These are phyloP conservation scores for Alauda arvensis DNA, from an alignment of 2,797 vertebrate species.

Conservation along the genomic window DNA sequence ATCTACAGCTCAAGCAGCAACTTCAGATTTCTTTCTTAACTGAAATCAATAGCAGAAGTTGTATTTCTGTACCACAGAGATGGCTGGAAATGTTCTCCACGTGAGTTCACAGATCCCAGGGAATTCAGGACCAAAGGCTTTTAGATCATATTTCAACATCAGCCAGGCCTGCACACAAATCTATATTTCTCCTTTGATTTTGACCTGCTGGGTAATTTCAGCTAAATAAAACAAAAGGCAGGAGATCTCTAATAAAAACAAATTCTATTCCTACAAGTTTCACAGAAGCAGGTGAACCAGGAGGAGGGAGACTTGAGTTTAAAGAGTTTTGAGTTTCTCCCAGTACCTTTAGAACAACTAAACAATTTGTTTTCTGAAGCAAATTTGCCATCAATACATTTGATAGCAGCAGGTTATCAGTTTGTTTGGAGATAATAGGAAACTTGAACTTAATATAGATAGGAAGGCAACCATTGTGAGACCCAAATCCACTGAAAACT, in stretches of 20 bases:
- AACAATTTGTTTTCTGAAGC: background rate
- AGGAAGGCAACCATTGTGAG: background rate
- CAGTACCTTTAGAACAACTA: background rate
- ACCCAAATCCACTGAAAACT: background rate
- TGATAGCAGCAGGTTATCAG: background rate
- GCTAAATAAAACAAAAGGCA: background rate
- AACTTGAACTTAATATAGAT: background rate
- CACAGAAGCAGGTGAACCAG: background rate
- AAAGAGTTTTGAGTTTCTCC: background rate
- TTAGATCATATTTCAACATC: background rate
- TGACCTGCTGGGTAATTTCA: background rate
- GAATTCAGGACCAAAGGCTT: background rate
- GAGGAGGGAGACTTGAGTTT: background rate
- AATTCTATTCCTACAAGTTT: background rate
- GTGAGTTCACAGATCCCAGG: background rate
- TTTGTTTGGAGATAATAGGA: background rate
- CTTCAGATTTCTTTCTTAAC: background rate
- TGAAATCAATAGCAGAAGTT: fast-evolving
- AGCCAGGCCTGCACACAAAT: background rate
- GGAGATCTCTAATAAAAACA: background rate
- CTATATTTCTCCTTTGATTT: background rate
- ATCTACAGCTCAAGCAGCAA: background rate
- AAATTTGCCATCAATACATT: background rate
- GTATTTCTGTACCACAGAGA: background rate
- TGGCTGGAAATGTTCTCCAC: background rate